Evolutionary conservation across 2,888 invertebrate genomes (phyloP).

Genomic region (Lottia scabra): DNA sequence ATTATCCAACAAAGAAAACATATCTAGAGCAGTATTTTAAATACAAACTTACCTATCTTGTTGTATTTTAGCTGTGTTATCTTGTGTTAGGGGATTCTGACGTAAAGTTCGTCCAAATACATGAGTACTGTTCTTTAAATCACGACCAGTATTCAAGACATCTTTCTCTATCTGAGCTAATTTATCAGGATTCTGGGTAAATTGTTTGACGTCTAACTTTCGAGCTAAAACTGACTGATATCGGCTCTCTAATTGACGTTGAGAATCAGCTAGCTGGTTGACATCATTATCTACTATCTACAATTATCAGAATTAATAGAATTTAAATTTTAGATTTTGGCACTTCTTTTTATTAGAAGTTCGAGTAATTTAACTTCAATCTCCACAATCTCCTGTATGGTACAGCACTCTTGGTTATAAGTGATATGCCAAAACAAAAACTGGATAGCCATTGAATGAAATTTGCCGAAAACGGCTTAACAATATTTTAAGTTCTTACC

Average conservation of each 20-base stretch:
- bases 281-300: constrained; percentile 65
- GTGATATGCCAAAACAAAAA: no score
- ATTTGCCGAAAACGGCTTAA: not conserved
- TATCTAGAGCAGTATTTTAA: no score
- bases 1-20: no score
- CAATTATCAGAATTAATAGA: not conserved
- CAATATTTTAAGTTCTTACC: constrained; percentile 30
- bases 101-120: constrained; percentile 62
- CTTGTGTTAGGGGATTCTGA: constrained; percentile 65
- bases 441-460: no score
- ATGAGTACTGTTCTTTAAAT: constrained; percentile 63
- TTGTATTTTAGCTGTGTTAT: constrained; percentile 65
- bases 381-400: no score
- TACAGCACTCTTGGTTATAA: no score
- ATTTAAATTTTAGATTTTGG: no score
- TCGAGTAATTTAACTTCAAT: no score
- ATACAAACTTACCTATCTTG: constrained; percentile 64
- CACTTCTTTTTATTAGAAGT: no score
- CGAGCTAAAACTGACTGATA: constrained; percentile 61
- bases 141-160: constrained; percentile 48
- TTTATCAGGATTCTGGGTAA: constrained; percentile 46
- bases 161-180: constrained; percentile 51
- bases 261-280: constrained; percentile 55
- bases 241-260: constrained; percentile 57
- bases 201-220: constrained; percentile 49